Conservation (phyloP, 2,797 vertebrate species). For the Heterohyrax brucei region DNA sequence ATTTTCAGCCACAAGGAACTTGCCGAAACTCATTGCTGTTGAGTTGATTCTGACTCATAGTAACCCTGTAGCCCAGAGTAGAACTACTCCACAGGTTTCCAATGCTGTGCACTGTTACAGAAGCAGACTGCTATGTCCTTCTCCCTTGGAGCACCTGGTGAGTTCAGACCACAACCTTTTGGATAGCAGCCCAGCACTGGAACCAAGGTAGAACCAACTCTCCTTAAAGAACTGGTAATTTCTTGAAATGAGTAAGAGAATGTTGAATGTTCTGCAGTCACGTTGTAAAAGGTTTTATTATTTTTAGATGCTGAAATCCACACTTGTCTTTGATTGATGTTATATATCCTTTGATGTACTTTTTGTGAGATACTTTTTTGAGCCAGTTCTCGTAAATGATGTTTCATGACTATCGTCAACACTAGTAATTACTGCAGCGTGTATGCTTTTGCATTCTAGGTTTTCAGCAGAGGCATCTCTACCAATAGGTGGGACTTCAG, state of each 20-base stretch:
- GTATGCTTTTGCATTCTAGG: not conserved
- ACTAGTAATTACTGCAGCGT: not conserved
- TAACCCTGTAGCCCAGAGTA: not conserved
- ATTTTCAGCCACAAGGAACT: conserved; percentile 29
- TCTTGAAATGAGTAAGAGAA: conserved; percentile 26
- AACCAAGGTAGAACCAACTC: not conserved
- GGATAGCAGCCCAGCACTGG: not conserved
- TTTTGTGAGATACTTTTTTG: not conserved
- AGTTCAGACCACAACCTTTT: not conserved
- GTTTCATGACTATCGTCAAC: not conserved
- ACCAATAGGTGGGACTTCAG: accelerated
- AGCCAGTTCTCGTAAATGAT: not conserved
- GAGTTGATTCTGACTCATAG: not conserved
- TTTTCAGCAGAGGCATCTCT: not conserved
- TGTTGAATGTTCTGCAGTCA: not conserved
- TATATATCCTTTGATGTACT: not conserved
- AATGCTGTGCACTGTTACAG: not conserved
- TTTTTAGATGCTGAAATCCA: not conserved
- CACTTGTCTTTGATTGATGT: not conserved
- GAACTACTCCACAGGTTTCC: not conserved
- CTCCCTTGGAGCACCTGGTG: not conserved
- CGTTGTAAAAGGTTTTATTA: not conserved
- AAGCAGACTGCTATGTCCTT: not conserved
- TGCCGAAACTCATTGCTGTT: not conserved
- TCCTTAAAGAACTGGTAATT: not conserved